A percentile compares a stretch with the other conserved stretches of the same genome.
These are phyloP conservation scores for Imbricaverruca yamaguchii DNA, from an alignment of 2,888 invertebrate species.

Conservation along the genomic window DNA sequence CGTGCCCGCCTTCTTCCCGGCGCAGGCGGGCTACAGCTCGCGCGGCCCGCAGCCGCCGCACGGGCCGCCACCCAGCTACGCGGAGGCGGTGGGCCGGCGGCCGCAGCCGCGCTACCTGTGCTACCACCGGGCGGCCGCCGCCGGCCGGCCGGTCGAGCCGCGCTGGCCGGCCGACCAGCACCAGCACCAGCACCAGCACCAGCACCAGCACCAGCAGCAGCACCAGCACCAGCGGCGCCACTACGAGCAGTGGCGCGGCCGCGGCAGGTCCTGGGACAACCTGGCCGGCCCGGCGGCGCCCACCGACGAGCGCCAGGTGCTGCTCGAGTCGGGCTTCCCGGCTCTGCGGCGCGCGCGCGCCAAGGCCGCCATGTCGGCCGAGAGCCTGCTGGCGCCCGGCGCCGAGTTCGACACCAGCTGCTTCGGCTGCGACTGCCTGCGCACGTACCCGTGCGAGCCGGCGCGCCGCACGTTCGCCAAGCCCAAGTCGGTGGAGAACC, in stretches of 20 bases:
- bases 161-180: not conserved
- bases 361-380: constrained; percentile 17
- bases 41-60: not conserved
- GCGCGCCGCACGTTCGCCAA: not conserved
- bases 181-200: not conserved
- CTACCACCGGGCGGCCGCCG: not conserved
- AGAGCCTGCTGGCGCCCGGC: constrained; percentile 10
- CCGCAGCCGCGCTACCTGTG: not conserved
- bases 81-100: not conserved
- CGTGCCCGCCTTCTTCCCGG: not conserved
- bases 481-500: constrained; percentile 17
- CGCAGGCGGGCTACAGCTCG: not conserved
- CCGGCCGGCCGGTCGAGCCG: not conserved
- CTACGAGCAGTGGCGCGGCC: constrained; percentile 9
- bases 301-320: not conserved
- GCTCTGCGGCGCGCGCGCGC: constrained; percentile 9
- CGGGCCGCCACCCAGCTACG: constrained; percentile 11
- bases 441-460: not conserved
- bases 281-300: constrained; percentile 40
- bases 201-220: no score
- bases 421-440: constrained; percentile 7
- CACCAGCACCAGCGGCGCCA: no score
- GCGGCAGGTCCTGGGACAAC: constrained; percentile 75
- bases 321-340: constrained; percentile 2
- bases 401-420: constrained; percentile 16